These are phyloP conservation scores for Bombus picipes DNA, from an alignment of 1,140 invertebrate species.

Conservation along the genomic window DNA sequence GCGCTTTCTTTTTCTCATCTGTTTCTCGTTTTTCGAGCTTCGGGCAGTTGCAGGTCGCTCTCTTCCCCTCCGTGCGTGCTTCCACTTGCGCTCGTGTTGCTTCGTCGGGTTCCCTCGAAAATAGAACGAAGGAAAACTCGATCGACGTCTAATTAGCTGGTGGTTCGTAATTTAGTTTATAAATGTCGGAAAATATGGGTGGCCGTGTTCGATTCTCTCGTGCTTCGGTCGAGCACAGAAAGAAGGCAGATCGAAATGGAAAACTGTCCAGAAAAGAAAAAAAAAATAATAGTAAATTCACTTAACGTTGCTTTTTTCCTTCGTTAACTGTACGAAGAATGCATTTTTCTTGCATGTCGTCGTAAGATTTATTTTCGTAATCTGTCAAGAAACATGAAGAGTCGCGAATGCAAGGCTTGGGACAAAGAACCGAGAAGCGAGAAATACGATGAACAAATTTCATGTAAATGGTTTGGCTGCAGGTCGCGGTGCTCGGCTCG, in stretches of 20 bases:
- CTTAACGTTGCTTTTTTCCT: fast-evolving
- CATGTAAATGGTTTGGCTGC: conserved; percentile 19
- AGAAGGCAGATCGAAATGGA: too few relatives aligned
- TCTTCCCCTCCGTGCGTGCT: not conserved
- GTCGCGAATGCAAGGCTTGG: too few relatives aligned
- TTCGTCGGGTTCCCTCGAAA: not conserved
- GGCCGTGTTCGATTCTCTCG: not conserved
- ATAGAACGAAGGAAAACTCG: conserved; percentile 31
- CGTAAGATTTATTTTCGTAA: not conserved
- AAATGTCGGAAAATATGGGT: conserved; percentile 31
- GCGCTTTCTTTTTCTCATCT: not conserved
- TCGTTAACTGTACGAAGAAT: not conserved
- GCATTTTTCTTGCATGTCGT: not conserved
- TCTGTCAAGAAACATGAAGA: not conserved
- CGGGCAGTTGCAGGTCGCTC: not conserved
- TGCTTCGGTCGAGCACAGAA: not conserved
- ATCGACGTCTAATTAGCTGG: conserved; percentile 53
- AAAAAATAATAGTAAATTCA: too few relatives aligned
- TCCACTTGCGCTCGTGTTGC: not conserved
- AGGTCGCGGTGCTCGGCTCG: conserved; percentile 19
- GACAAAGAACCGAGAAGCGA: not conserved
- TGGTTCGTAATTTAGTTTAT: conserved; percentile 43
- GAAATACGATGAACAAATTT: conserved; percentile 5
- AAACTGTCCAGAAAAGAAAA: too few relatives aligned
- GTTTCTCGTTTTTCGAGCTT: conserved; percentile 28